These are phyloP conservation scores for Scaptomyza flava DNA, from an alignment of 2,888 invertebrate species.

Conservation along the genomic window DNA sequence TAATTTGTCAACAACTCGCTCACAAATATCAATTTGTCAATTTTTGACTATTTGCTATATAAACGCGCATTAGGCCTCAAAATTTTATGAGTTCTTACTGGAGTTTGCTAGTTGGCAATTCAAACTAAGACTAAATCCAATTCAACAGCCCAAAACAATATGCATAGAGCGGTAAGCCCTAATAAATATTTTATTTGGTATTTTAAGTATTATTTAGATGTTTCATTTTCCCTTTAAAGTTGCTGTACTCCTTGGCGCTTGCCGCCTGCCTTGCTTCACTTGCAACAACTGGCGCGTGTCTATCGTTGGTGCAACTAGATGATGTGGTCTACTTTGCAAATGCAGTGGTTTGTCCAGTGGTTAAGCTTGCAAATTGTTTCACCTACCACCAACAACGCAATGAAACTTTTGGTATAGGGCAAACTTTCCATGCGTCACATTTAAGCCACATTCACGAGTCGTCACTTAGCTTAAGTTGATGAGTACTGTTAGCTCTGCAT, in stretches of 20 bases:
- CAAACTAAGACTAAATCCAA: slow-evolving; percentile 76
- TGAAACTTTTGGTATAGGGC: neutral
- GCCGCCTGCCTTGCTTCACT: slow-evolving; percentile 36
- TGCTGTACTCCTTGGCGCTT: slow-evolving; percentile 62
- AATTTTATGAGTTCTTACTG: slow-evolving; percentile 73
- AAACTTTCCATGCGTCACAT: neutral
- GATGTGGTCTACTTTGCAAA: neutral
- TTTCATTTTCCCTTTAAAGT: slow-evolving; percentile 15
- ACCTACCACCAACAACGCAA: slow-evolving; percentile 1
- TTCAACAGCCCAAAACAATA: slow-evolving; percentile 43
- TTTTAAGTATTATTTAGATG: neutral
- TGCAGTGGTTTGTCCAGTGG: slow-evolving; percentile 1
- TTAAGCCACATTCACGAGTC: neutral
- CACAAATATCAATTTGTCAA: slow-evolving; percentile 40
- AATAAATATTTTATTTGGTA: neutral
- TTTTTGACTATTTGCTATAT: slow-evolving; percentile 52
- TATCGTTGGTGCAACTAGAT: neutral
- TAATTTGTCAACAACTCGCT: slow-evolving; percentile 33
- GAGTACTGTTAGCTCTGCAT: slow-evolving; percentile 27
- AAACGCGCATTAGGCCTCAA: slow-evolving; percentile 44
- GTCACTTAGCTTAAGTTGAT: slow-evolving; percentile 11
- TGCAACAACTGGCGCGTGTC: slow-evolving; percentile 16
- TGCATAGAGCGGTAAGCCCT: slow-evolving; percentile 56
- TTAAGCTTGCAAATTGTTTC: neutral
- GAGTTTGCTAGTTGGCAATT: slow-evolving; percentile 66